Base-by-base conservation (phyloP, 2,888 invertebrate genomes). In the Rotaria socialis region DNA sequence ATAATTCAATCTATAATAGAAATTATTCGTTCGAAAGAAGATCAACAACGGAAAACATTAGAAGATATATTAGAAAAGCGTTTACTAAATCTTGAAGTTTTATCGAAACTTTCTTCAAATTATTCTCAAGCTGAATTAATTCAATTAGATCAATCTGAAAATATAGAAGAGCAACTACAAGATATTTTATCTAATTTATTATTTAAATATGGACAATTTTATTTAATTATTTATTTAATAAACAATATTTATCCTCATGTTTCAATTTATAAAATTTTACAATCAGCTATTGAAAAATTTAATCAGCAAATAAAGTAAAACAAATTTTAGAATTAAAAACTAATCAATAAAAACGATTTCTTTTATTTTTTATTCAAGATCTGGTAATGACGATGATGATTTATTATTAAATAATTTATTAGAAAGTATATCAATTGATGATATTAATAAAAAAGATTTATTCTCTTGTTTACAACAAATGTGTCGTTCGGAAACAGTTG, bases 401-500 rank as follows among this genome's bases (percentile, higher is more conserved):
- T 47, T 24, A 47, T 7, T 3, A 47, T 47, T 80, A n/a, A n/a
- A 80, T 80, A 80, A 2, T 47, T n/a, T 80, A 47, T 80, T 47
- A n/a, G 80, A 80, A 47, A 47, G 47, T 47, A 47, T 80, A 47
- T 67, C 67, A 6, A 35, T 67, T 35, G 67, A 67, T 67, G 67
- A 35, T 19, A 41, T 27, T 14, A 35, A 67, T 80, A 47, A 80
- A 80, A 47, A 80, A 47, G 80, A 80, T 47, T 80, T 80, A 80
- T 43, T 80, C 19, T 47, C n/a, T n/a, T 80, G 80, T 47, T 80
- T 80, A 80, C 43, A 47, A 80, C 24, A 80, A 47, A 80, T 80
- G 47, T 80, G 80, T 43, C 43, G 47, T 47, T 43, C 43, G 8
- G 80, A 80, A 47, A 47, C 10, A 10, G 47, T 80, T 47, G 80